Evolutionary conservation across 2,797 vertebrate genomes (phyloP).

Genomic region (Pterois miles): DNA sequence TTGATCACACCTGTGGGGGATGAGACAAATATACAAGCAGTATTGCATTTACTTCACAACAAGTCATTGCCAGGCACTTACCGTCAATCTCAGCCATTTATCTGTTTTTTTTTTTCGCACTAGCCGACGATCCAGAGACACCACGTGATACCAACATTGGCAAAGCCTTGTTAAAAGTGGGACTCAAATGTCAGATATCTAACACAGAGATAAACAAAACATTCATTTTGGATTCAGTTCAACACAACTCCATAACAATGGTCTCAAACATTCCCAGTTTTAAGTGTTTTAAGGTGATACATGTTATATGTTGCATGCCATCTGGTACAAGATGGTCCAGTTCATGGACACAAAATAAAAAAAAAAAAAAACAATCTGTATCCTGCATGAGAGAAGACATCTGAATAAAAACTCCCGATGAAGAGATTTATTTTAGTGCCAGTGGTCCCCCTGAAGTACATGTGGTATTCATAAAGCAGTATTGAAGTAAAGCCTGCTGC

Average conservation of each 20-base stretch:
- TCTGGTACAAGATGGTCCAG: background rate
- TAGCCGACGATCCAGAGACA: too few relatives aligned
- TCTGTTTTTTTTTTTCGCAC: too few relatives aligned
- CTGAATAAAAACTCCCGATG: background rate
- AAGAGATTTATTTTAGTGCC: slow-evolving; percentile 12
- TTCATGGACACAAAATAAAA: background rate
- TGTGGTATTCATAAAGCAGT: slow-evolving; percentile 6
- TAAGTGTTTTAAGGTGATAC: background rate
- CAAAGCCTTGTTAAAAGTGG: too few relatives aligned
- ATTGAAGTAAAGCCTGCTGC: background rate
- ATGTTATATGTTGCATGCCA: background rate
- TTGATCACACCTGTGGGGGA: slow-evolving; percentile 7
- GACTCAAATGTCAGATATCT: too few relatives aligned
- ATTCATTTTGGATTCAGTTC: fast-evolving
- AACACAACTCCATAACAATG: too few relatives aligned
- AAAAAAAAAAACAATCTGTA: background rate
- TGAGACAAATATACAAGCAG: background rate
- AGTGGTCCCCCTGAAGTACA: slow-evolving; percentile 5
- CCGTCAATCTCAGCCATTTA: too few relatives aligned
- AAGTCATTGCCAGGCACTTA: too few relatives aligned
- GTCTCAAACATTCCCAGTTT: too few relatives aligned
- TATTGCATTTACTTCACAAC: background rate
- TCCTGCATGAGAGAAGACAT: background rate
- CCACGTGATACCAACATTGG: too few relatives aligned
- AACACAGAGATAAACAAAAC: too few relatives aligned